These are phyloP conservation scores for Glyphotaelius pellucidus DNA, from an alignment of 2,888 invertebrate species.

Conservation along the genomic window DNA sequence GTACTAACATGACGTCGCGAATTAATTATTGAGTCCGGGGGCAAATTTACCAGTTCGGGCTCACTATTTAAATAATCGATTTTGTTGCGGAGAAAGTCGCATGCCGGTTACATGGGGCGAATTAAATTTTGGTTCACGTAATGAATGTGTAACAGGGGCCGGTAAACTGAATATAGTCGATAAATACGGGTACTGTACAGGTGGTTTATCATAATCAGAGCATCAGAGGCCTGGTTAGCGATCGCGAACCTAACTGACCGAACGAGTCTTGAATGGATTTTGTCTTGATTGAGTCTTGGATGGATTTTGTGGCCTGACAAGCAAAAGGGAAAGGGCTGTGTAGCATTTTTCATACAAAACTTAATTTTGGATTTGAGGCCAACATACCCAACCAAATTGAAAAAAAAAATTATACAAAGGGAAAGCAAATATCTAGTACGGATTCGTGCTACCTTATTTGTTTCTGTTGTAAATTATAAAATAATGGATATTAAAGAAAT, in stretches of 20 bases:
- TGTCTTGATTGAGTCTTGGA: too few relatives aligned
- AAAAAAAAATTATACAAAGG: too few relatives aligned
- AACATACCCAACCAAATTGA: too few relatives aligned
- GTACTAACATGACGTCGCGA: not conserved
- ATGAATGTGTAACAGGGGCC: conserved; percentile 36
- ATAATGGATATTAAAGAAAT: too few relatives aligned
- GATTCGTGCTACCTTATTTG: too few relatives aligned
- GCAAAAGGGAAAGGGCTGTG: too few relatives aligned
- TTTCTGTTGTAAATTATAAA: too few relatives aligned
- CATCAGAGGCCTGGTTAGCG: conserved; percentile 2
- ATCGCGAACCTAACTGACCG: not conserved
- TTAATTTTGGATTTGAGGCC: too few relatives aligned
- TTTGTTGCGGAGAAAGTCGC: conserved; percentile 4
- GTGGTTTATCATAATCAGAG: not conserved
- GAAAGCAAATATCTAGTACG: too few relatives aligned
- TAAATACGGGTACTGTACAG: not conserved
- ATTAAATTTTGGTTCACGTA: conserved; percentile 30
- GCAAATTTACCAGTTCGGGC: not conserved
- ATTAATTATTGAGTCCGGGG: not conserved
- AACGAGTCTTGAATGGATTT: not conserved
- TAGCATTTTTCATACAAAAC: too few relatives aligned
- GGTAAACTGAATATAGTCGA: not conserved
- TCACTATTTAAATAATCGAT: not conserved
- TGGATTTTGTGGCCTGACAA: too few relatives aligned
- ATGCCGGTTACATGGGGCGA: conserved; percentile 5